A percentile compares a stretch with the other conserved stretches of the same genome.
Evolutionary conservation across 2,113 vertebrate species (phyloP).

Genomic region (Pungitius pungitius): DNA sequence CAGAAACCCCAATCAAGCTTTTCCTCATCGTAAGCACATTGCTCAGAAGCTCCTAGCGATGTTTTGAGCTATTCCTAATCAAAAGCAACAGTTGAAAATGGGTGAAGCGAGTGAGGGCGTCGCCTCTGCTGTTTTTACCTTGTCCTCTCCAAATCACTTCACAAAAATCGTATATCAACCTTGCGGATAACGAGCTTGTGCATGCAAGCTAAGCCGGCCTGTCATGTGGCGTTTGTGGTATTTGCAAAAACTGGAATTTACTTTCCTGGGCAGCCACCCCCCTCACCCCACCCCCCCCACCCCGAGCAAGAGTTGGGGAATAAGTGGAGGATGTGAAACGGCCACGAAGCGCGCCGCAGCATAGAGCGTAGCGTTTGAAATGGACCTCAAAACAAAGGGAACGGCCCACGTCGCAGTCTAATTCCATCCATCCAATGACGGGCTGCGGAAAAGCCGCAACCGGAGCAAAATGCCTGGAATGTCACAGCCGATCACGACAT

Average conservation of each 20-base stretch:
- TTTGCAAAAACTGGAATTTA: constrained; percentile 5
- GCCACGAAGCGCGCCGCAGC: constrained; percentile 49
- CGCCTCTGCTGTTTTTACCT: background rate
- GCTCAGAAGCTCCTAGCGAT: background rate
- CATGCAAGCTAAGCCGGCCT: constrained; percentile 20
- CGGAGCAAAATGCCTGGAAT: constrained; percentile 62
- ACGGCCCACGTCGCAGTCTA: constrained; percentile 40
- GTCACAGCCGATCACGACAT: constrained; percentile 45
- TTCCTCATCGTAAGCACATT: background rate
- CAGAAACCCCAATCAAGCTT: constrained; percentile 34
- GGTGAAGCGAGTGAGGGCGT: background rate
- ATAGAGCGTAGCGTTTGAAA: constrained; percentile 54
- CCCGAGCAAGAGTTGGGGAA: background rate
- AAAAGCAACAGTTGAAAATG: background rate
- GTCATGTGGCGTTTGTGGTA: constrained; percentile 48
- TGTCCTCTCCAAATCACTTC: background rate
- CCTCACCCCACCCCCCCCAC: no score
- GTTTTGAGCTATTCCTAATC: background rate
- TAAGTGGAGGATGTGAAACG: constrained; percentile 10
- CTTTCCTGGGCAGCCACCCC: background rate
- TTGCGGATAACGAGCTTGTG: background rate
- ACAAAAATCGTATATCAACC: background rate
- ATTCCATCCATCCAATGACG: constrained; percentile 62
- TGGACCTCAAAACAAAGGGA: constrained; percentile 52
- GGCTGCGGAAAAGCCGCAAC: constrained; percentile 55